Base-by-base conservation (phyloP, 2,888 invertebrate genomes). In the Diploptera punctata region DNA sequence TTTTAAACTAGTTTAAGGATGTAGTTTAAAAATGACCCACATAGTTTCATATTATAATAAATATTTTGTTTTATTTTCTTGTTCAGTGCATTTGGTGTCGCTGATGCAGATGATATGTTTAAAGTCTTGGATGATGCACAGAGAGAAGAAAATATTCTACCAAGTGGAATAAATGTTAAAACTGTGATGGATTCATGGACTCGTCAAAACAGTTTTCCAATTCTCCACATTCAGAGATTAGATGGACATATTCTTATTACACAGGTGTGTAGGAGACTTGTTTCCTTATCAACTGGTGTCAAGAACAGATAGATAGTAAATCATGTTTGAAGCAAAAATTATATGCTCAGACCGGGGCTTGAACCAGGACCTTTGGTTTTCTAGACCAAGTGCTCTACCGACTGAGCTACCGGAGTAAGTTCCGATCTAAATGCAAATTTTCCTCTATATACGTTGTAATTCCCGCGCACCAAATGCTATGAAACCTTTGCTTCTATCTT, bases 181-280 rank as follows among this genome's bases (percentile, higher is more conserved):
- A 47, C 47, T n/a, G 47, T 47, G 47, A 47, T 47, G 47, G 47
- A 47, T n/a, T 47, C 47, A 4, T 47, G 47, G 47, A n/a, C 18
- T 4, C 47, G 7, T 47, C 47, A 47, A n/a, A 4, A 10, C 3
- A 4, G 9, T 7, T 47, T 13, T 47, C 47, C 47, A n/a, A 4
- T 47, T 4, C 10, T 47, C n/a, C 7, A 7, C 4, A n/a, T 47
- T 10, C 3, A 4, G 3, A 47, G 47, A n/a, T 4, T 4, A n/a
- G 18, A n/a, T 13, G n/a, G n/a, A 3, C 10, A n/a, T 13, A 47
- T 47, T 13, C n/a, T n/a, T n/a, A 47, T 47, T n/a, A 13, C n/a
- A 3, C 47, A 47, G 47, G 47, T 47, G n/a, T n/a, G 3, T n/a
- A 47, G 18, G 38, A 38, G 38, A n/a, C n/a, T n/a, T n/a, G n/a